Evolutionary conservation across 2,797 vertebrate species (phyloP), one percentile per base, ranked within the genome.

Genomic region (Leontocebus nigricollis): DNA sequence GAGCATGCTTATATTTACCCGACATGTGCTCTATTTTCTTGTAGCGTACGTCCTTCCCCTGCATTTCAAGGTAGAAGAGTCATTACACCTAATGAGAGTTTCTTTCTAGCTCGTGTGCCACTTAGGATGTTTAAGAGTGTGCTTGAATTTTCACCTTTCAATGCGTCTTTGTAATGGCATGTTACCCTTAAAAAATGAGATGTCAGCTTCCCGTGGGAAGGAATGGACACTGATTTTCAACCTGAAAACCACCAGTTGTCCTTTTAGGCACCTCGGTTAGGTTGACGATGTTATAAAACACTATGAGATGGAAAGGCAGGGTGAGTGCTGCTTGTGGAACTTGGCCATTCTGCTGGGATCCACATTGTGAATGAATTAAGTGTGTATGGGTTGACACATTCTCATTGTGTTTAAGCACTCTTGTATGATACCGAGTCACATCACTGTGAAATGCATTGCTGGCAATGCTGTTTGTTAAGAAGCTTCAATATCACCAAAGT

Each of bases 121-220:
- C 97, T 98, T 98, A 94, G 94, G 96, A 92, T 97, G 98, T 98
- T 97, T 90, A 90, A 94, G 91, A 70, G 93, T 3, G 2, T 88
- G 84, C 97, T 97, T 0, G 1, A 95, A 96, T 98, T 97, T 96
- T 98, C 98, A 98, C 98, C 98, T 99, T 98, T 98, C 96, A 77
- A 87, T 97, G 94, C 87, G 92, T 94, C 94, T 70, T 93, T 95
- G 70, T 98, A 98, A 98, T 98, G 98, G 96, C 98, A 94, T 90
- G 95, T 97, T 97, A 97, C 97, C 96, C 97, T 95, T 97, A 98
- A 98, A 98, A 97, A 98, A 97, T 96, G 97, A 98, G 98, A 98
- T 94, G 75, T 95, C 97, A 96, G 39, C 96, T 96, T 96, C 90
- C 88, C 61, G 46, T 95, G 72, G 94, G 96, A 97, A 98, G 93